Conservation (phyloP, 1,140 invertebrate species). For the Anastrepha obliqua region DNA sequence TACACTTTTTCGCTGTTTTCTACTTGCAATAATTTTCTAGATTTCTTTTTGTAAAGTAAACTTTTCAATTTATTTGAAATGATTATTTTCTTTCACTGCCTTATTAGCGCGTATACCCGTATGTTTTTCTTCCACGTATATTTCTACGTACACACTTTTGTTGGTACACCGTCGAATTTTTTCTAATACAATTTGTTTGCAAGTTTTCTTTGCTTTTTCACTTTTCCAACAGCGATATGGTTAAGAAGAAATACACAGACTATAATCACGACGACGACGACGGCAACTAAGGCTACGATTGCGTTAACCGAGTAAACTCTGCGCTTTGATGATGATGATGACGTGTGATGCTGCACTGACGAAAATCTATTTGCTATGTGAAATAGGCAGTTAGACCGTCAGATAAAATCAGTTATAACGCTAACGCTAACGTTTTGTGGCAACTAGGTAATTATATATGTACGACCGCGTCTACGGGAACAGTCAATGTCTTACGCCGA, state of each 20-base stretch:
- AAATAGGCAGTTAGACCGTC: neutral
- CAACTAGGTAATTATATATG: conserved; percentile 4
- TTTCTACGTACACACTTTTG: neutral
- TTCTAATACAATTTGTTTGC: conserved; percentile 18
- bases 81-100: neutral
- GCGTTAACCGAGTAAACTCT: neutral
- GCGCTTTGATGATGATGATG: conserved; percentile 33
- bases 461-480: conserved; percentile 39
- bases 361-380: neutral
- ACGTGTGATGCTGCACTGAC: conserved; percentile 1
- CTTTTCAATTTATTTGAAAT: neutral
- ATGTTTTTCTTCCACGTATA: neutral
- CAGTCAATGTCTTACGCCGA: conserved; percentile 38
- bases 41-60: neutral
- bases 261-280: neutral
- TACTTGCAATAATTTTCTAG: neutral
- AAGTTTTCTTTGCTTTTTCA: conserved; percentile 22
- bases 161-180: conserved; percentile 8
- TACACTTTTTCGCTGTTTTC: neutral
- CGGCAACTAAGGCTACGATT: neutral
- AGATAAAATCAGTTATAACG: neutral
- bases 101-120: conserved; percentile 4
- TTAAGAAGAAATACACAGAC: neutral
- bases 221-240: neutral
- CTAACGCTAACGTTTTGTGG: conserved; percentile 5